These are phyloP conservation scores for Zoanthus sociatus DNA, from an alignment of 92 coral and sea anemone species.

Conservation along the genomic window DNA sequence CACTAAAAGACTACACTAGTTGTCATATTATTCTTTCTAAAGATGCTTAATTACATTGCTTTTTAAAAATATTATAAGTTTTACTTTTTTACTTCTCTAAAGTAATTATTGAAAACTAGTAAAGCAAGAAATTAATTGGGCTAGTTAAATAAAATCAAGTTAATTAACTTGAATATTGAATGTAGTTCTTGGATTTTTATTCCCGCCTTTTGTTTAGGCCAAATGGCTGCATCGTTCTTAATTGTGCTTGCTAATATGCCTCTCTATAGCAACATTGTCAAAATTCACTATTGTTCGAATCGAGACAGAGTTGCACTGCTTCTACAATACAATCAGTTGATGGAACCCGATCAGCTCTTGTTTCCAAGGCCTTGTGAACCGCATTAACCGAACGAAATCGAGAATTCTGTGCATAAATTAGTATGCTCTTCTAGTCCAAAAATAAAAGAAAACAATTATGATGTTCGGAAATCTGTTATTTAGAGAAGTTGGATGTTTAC, in stretches of 20 bases:
- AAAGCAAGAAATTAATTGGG: neutral
- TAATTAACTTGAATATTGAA: neutral
- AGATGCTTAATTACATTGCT: neutral
- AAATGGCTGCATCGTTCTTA: neutral
- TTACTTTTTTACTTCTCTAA: neutral
- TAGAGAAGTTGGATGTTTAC: too few species aligned
- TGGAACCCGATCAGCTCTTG: too few species aligned
- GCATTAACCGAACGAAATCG: too few species aligned
- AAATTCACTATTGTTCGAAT: too few species aligned
- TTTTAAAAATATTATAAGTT: neutral
- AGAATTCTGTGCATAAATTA: too few species aligned
- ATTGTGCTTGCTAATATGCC: neutral
- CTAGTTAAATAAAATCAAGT: neutral
- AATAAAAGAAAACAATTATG: too few species aligned
- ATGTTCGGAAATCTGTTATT: too few species aligned
- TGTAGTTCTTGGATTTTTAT: neutral
- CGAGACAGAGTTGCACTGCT: too few species aligned
- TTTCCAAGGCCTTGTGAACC: too few species aligned
- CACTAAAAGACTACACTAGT: neutral
- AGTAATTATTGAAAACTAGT: neutral
- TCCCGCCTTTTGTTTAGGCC: too few species aligned
- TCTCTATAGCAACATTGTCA: neutral
- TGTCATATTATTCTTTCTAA: neutral
- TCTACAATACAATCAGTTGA: too few species aligned
- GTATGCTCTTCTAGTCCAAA: too few species aligned